Percentiles rank a stretch among this genome's conserved stretches.
Evolutionary conservation across 2,888 invertebrate genomes (phyloP).

Genomic region (Dryadula phaetusa): DNA sequence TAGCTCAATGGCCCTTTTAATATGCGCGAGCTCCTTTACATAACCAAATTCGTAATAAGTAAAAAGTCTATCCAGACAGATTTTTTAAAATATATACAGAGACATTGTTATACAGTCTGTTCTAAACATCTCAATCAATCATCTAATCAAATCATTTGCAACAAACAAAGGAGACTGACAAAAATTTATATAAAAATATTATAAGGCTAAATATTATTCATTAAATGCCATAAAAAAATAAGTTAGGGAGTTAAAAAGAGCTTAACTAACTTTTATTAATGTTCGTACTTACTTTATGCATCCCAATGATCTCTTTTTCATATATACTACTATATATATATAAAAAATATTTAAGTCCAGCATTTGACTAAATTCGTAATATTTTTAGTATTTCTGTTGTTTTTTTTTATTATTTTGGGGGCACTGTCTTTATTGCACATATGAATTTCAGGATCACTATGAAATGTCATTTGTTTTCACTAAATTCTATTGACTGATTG

Average conservation of each 20-base stretch:
- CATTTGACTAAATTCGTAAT: neutral
- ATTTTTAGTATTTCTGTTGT: too few relatives aligned
- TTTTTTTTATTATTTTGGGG: neutral
- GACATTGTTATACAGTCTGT: too few relatives aligned
- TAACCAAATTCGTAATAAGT: too few relatives aligned
- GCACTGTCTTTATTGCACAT: neutral
- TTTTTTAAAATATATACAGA: too few relatives aligned
- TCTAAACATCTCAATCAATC: too few relatives aligned
- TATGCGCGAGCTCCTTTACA: too few relatives aligned
- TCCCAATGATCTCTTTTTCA: constrained; percentile 15
- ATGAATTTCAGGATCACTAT: neutral
- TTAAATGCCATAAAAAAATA: constrained; percentile 13
- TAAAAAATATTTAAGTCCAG: neutral
- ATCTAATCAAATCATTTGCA: too few relatives aligned
- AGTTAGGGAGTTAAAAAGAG: neutral
- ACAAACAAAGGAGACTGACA: constrained; percentile 14
- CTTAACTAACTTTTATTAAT: neutral
- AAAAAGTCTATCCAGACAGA: too few relatives aligned
- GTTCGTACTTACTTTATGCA: constrained; percentile 2
- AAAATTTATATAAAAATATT: neutral
- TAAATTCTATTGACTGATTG: neutral
- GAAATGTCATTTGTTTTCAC: neutral
- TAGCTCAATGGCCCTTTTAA: too few relatives aligned
- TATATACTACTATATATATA: neutral
- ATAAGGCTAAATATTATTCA: constrained; percentile 15